Evolutionary conservation across 2,888 invertebrate species (phyloP).

Genomic region (Heliconius sara): DNA sequence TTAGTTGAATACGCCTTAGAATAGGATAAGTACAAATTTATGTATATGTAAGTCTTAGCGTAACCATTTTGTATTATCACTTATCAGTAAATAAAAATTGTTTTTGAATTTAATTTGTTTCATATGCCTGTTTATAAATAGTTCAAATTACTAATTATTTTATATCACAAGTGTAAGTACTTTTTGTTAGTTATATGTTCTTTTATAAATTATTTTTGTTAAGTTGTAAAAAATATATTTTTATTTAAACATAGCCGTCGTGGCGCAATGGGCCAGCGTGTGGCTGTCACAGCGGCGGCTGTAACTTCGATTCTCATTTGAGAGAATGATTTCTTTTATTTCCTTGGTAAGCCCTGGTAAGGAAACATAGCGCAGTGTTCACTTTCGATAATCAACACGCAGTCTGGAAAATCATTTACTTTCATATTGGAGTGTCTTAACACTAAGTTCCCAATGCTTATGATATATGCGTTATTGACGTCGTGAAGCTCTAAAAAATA

Average conservation of each 20-base stretch:
- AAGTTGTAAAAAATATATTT: too few species aligned
- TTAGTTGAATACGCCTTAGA: constrained; percentile 40
- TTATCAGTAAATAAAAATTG: neutral
- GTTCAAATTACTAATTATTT: neutral
- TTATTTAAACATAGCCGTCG: too few species aligned
- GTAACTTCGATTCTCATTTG: too few species aligned
- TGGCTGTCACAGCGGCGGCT: too few species aligned
- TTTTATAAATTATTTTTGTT: too few species aligned
- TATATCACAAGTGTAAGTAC: too few species aligned
- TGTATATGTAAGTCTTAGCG: constrained; percentile 23
- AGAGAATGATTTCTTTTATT: neutral
- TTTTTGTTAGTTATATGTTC: too few species aligned
- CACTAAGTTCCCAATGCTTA: too few species aligned
- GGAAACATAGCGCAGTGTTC: neutral
- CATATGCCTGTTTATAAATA: neutral
- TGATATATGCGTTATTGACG: too few species aligned
- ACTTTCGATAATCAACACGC: neutral
- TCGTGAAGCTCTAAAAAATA: too few species aligned
- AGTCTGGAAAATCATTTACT: neutral
- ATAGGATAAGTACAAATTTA: constrained; percentile 42
- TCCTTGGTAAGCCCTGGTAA: neutral
- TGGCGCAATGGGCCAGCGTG: too few species aligned
- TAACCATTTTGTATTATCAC: constrained; percentile 1
- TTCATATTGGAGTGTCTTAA: too few species aligned
- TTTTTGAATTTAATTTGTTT: neutral